Base-by-base conservation (phyloP, 1,140 invertebrate genomes). In the Sinonovacula constricta region DNA sequence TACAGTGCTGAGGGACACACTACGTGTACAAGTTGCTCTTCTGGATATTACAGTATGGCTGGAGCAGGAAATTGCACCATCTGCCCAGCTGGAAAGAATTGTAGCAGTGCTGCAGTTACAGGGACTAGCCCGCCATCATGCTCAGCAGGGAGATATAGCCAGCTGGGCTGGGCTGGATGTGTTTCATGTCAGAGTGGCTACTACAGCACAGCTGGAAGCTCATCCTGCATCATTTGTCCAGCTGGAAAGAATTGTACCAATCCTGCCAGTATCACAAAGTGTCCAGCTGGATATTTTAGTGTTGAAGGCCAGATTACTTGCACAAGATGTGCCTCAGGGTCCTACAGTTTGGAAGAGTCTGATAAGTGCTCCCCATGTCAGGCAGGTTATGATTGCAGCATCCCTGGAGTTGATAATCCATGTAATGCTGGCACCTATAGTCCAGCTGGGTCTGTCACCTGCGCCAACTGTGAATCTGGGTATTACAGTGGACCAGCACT, bases 401-500 rank as follows among this genome's bases (percentile, higher is more conserved):
- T 79, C 34, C 75, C 70, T 14, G 49, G 80, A 22, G 22, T 1
- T 49, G 67, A 49, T n/a, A 79, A 79, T 28, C 49, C 66, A 36
- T 85, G 82, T 74, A n/a, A 60, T 36, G 69, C 82, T 57, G 84
- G 84, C 26, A 81, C 76, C 51, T 86, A 81, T 65, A 87, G 86
- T 65, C 33, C 54, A 36, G 36, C 59, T 36, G 83, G 83, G 18
- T 39, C 36, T 2, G 60, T 67, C 7, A 45, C 28, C 0, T 86
- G 83, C 67, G 60, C 54, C 18, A 30, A 33, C 15, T 86, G 83
- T 79, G 15, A 30, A 26, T n/a, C 66, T 49, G 83, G 83, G 22
- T 81, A 74, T 34, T 83, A 76, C 63, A 80, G 79, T 49, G 51
- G 12, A 60, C 34, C 30, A n/a, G 81, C 79, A 14, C 49, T 72